A percentile compares a stretch with the other conserved stretches of the same genome.
Conservation (phyloP, 2,113 vertebrate species). For the Meleagris gallopavo region DNA sequence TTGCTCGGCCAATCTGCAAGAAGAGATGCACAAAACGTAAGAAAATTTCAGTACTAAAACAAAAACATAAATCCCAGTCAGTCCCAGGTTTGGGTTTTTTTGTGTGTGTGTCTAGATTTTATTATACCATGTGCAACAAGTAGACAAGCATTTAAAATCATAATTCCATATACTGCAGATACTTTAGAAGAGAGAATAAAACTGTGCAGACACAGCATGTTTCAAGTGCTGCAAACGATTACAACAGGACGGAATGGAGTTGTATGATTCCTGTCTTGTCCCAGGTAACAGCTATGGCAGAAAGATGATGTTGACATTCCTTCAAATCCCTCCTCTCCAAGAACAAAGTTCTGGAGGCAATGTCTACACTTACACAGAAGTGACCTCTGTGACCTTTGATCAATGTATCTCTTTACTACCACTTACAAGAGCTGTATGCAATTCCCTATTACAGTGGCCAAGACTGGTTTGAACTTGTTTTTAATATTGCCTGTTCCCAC, state of each 20-base stretch:
- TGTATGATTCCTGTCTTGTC: neutral
- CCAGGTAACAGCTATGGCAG: neutral
- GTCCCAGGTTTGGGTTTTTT: neutral
- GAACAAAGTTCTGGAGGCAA: neutral
- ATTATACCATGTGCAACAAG: neutral
- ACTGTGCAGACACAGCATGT: neutral
- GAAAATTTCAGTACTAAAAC: neutral
- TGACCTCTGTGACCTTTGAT: neutral
- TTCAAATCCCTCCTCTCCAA: neutral
- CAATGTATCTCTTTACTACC: neutral
- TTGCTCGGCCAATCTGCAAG: slow-evolving; percentile 89
- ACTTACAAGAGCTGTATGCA: neutral
- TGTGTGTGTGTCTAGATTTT: neutral
- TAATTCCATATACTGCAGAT: neutral
- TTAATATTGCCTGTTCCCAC: slow-evolving; percentile 57
- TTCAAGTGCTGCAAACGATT: neutral
- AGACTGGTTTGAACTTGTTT: neutral
- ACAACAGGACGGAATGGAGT: neutral
- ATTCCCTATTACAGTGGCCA: neutral
- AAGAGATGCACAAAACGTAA: neutral
- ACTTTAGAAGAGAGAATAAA: neutral
- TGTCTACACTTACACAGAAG: neutral
- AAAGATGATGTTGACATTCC: neutral
- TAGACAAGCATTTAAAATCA: neutral
- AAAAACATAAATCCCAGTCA: neutral